Conservation (phyloP, 2,888 invertebrate species). For the Melitaea athalia region DNA sequence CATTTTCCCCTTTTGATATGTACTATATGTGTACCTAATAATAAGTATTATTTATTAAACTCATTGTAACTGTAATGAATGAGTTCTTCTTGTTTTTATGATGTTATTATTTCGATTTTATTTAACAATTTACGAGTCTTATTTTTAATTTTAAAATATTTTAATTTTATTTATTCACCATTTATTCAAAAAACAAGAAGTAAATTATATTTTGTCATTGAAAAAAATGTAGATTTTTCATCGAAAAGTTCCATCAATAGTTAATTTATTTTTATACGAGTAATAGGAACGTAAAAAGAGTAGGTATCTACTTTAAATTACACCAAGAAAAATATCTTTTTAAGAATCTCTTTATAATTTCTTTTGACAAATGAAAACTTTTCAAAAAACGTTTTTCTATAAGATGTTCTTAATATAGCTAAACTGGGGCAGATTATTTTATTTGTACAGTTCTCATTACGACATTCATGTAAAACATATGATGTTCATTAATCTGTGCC, state of each 20-base stretch:
- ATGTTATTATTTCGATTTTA: not conserved
- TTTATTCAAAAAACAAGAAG: not conserved
- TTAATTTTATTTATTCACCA: not conserved
- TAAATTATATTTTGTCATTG: not conserved
- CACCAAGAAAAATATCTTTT: not conserved
- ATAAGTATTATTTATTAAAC: constrained; percentile 39
- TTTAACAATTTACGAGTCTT: not conserved
- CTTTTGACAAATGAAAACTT: not conserved
- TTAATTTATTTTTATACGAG: too few relatives aligned
- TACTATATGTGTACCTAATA: constrained; percentile 37
- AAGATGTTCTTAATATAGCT: not conserved
- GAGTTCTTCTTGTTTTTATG: not conserved
- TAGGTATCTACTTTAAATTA: not conserved
- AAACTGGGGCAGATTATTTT: constrained; percentile 2
- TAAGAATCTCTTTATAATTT: not conserved
- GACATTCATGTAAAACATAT: constrained; percentile 21
- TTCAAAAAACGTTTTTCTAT: not conserved
- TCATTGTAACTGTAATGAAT: constrained; percentile 14
- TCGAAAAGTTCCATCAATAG: too few relatives aligned
- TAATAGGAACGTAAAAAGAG: too few relatives aligned
- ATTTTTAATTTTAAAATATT: not conserved
- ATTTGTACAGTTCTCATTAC: not conserved
- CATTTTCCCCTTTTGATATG: constrained; percentile 48
- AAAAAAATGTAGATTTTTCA: not conserved
- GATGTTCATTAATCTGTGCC: constrained; percentile 17